phyloP scores from a whole-genome alignment of 1,140 invertebrate species.

The Paraescarpia echinospica region DNA sequence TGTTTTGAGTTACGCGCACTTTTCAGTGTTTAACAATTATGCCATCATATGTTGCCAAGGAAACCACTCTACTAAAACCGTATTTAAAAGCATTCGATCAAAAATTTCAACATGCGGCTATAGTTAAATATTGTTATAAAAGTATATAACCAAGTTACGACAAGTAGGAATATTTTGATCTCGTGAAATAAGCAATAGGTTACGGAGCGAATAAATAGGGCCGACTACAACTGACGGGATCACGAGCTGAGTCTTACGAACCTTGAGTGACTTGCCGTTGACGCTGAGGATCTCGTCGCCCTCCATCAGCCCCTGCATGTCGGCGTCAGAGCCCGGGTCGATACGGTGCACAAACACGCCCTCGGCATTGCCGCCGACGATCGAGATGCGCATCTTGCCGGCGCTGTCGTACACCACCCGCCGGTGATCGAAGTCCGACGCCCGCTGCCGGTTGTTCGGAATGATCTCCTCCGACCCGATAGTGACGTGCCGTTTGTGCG shows the following conservation, averaged over 20 bases:
- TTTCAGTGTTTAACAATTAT: too few species aligned
- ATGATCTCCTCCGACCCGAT: constrained; percentile 14
- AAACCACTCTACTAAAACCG: too few species aligned
- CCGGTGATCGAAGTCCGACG: constrained; percentile 8
- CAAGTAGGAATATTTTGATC: too few species aligned
- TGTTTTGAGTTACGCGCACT: too few species aligned
- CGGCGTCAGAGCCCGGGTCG: constrained; percentile 16
- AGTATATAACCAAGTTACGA: too few species aligned
- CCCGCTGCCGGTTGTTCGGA: constrained; percentile 10
- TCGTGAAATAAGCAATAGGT: too few species aligned
- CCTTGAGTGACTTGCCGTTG: constrained; percentile 18
- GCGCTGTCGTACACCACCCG: constrained; percentile 22
- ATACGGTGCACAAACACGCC: constrained; percentile 27
- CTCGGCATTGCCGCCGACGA: constrained; percentile 28
- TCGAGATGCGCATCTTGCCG: constrained; percentile 18
- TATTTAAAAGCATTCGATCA: too few species aligned
- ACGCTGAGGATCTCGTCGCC: constrained; percentile 29
- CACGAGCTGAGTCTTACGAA: not conserved
- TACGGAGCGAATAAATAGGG: too few species aligned
- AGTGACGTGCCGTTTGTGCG: not conserved
- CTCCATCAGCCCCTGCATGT: constrained; percentile 19
- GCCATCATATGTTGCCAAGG: too few species aligned
- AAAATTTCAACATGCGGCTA: too few species aligned
- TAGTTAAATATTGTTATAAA: too few species aligned
- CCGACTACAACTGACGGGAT: too few species aligned